Percentiles rank a stretch among this genome's conserved stretches.
Conservation (phyloP, 2,113 vertebrate genomes). For the Podarcis muralis region DNA sequence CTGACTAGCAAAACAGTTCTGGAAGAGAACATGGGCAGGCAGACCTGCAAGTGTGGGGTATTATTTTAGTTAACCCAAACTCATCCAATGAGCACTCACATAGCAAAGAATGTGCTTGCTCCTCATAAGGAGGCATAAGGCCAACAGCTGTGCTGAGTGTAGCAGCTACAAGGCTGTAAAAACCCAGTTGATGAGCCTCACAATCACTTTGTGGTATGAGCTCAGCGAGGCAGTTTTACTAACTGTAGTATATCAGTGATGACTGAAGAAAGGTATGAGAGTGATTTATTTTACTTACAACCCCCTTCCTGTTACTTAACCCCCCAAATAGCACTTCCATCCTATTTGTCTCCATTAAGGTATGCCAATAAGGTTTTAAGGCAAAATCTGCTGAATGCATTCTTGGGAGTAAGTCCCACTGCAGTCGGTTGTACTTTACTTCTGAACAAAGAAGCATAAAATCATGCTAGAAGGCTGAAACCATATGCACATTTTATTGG, state of each 20-base stretch:
- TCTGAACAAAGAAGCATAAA: neutral
- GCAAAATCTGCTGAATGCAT: neutral
- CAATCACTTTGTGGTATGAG: neutral
- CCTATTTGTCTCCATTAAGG: neutral
- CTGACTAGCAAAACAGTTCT: neutral
- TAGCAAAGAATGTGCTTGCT: accelerated
- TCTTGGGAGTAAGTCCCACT: neutral
- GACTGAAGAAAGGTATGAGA: neutral
- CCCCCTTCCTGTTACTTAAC: neutral
- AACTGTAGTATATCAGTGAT: accelerated
- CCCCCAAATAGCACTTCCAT: neutral
- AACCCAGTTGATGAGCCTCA: neutral
- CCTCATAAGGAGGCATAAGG: slow-evolving; percentile 14
- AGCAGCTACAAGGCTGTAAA: slow-evolving; percentile 16
- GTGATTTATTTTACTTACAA: neutral
- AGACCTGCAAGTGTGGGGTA: neutral
- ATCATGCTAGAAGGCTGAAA: neutral
- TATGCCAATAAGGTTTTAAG: neutral
- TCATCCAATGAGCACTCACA: neutral
- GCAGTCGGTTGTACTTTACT: neutral
- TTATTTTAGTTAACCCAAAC: neutral
- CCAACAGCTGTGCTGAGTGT: neutral
- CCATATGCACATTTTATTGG: neutral
- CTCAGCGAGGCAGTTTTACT: neutral
- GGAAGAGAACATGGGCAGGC: neutral